These are phyloP conservation scores for Pissodes strobi DNA, from an alignment of 1,140 invertebrate species.

Conservation along the genomic window DNA sequence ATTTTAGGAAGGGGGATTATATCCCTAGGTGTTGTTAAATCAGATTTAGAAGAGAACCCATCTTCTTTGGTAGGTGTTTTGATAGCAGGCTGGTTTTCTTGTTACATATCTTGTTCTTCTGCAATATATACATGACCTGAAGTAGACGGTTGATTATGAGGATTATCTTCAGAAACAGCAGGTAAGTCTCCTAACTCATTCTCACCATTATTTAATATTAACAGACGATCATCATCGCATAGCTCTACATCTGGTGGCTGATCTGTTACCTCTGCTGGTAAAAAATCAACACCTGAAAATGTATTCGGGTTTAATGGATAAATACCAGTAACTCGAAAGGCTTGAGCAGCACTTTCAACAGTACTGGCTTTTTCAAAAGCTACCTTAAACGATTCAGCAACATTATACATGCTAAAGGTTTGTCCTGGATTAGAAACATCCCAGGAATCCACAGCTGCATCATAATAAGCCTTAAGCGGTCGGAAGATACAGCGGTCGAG, in stretches of 20 bases:
- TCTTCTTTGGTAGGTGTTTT: too few species aligned
- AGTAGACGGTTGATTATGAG: background rate
- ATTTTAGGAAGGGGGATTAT: background rate
- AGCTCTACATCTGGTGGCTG: background rate
- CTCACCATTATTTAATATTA: background rate
- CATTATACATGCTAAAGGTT: background rate
- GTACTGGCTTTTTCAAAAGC: background rate
- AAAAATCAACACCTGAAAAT: background rate
- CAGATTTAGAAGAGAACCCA: too few species aligned
- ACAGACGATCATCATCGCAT: background rate
- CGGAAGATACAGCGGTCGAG: background rate
- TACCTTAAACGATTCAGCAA: background rate
- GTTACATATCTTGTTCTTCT: background rate
- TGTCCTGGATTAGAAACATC: background rate
- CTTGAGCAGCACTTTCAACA: too few species aligned
- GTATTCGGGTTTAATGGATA: too few species aligned
- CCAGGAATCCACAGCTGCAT: background rate
- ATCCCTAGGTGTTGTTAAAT: background rate
- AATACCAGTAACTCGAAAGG: background rate
- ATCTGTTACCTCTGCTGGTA: background rate
- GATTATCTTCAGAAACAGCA: background rate
- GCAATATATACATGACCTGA: background rate
- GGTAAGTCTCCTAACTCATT: too few species aligned
- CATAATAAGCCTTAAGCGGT: slow-evolving; percentile 1
- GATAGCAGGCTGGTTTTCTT: background rate